Conservation (phyloP, 2,113 vertebrate species). For the cattle (Bos taurus) region DNA sequence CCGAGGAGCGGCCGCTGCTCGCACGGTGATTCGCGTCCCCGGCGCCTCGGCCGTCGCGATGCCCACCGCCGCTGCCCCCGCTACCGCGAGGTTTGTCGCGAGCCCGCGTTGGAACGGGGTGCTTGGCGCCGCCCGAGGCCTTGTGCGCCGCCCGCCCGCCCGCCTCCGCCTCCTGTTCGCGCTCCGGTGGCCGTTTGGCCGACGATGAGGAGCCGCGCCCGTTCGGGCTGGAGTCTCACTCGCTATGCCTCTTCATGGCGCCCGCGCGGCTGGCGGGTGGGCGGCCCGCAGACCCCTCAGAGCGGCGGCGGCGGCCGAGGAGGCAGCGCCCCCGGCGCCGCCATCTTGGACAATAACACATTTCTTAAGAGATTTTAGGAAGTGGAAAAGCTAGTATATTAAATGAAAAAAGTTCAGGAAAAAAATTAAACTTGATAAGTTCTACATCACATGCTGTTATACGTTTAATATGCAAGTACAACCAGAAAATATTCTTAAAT, state of each 20-base stretch:
- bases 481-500: too few species aligned
- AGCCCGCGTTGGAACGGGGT: slow-evolving; percentile 64
- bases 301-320: slow-evolving; percentile 75
- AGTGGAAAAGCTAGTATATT: too few species aligned
- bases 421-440: too few species aligned
- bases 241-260: slow-evolving; percentile 93
- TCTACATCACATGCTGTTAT: too few species aligned
- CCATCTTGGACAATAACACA: slow-evolving; percentile 94
- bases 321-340: slow-evolving; percentile 86
- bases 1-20: slow-evolving; percentile 68
- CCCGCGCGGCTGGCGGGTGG: slow-evolving; percentile 75
- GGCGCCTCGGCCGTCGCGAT: slow-evolving; percentile 73
- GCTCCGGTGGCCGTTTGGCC: slow-evolving; percentile 86
- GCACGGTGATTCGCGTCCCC: slow-evolving; percentile 84
- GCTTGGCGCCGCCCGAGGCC: slow-evolving; percentile 75
- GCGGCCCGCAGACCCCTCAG: slow-evolving; percentile 86
- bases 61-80: slow-evolving; percentile 79
- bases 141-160: slow-evolving; percentile 84
- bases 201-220: slow-evolving; percentile 75
- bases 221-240: slow-evolving; percentile 87
- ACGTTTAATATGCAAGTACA: too few species aligned
- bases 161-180: slow-evolving; percentile 82
- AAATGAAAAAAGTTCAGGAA: too few species aligned
- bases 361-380: too few species aligned
- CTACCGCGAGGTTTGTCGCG: slow-evolving; percentile 83